phyloP scores from a whole-genome alignment of 2,797 vertebrate species.

The Chiloscyllium punctatum region DNA sequence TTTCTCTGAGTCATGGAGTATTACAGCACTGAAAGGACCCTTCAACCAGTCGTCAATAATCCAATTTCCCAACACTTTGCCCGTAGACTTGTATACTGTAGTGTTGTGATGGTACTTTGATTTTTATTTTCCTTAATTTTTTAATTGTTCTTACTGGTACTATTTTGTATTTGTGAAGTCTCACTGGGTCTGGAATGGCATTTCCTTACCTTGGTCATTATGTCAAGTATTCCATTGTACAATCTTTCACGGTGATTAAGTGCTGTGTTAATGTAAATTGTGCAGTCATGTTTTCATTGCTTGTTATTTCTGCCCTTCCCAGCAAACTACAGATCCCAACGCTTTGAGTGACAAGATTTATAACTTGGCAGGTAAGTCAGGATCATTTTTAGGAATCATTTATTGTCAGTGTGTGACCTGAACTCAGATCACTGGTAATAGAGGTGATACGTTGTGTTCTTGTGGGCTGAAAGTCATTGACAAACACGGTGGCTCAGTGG shows the following conservation, averaged over 20 bases:
- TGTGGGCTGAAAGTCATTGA: background rate
- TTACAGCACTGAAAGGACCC: too few species aligned
- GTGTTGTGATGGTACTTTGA: too few species aligned
- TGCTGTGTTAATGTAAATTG: background rate
- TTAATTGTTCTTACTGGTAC: background rate
- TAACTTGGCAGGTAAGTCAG: background rate
- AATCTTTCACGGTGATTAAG: background rate
- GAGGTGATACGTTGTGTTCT: background rate
- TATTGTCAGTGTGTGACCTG: background rate
- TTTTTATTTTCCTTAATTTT: too few species aligned
- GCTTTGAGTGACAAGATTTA: background rate
- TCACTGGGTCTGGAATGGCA: background rate
- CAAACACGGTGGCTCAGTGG: too few species aligned
- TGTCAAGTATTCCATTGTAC: background rate
- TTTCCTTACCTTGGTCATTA: background rate
- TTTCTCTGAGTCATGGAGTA: too few species aligned
- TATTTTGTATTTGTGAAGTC: background rate
- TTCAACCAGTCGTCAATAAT: too few species aligned
- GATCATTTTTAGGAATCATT: background rate
- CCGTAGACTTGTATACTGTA: too few species aligned
- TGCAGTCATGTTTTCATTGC: background rate
- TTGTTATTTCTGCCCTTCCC: background rate
- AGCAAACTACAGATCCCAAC: background rate
- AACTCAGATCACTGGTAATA: background rate
- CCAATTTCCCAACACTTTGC: too few species aligned